These are phyloP conservation scores for Eilema depressum DNA, from an alignment of 2,888 invertebrate genomes.

Conservation along the genomic window DNA sequence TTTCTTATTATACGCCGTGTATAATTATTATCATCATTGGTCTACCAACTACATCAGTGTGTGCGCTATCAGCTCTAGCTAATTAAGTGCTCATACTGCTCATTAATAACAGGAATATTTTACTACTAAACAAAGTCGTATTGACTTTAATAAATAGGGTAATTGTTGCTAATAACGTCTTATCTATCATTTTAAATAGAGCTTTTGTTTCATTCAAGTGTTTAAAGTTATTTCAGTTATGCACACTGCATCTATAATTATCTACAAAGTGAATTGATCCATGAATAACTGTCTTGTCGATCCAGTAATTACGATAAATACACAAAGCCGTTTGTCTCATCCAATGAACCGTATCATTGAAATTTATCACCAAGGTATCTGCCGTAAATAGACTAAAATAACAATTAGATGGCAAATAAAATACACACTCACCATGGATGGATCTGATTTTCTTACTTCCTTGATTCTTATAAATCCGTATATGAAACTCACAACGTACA, in stretches of 20 bases:
- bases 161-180: slow-evolving; percentile 28
- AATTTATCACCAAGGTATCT: slow-evolving; percentile 48
- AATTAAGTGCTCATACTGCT: slow-evolving; percentile 28
- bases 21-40: not conserved
- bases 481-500: slow-evolving; percentile 91
- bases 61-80: not conserved
- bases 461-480: slow-evolving; percentile 91
- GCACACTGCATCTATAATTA: slow-evolving; percentile 55
- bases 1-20: no score
- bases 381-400: slow-evolving; percentile 34
- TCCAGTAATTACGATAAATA: slow-evolving; percentile 56
- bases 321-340: slow-evolving; percentile 60
- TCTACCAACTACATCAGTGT: not conserved
- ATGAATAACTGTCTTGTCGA: slow-evolving; percentile 58
- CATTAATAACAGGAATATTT: slow-evolving; percentile 28
- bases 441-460: slow-evolving; percentile 86
- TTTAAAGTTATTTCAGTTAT: slow-evolving; percentile 37
- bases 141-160: slow-evolving; percentile 15
- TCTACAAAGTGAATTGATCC: slow-evolving; percentile 54
- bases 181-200: slow-evolving; percentile 29
- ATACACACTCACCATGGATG: slow-evolving; percentile 69
- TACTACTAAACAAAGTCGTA: slow-evolving; percentile 20
- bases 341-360: slow-evolving; percentile 64
- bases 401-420: slow-evolving; percentile 21
- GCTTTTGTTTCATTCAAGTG: slow-evolving; percentile 27